A percentile compares a stretch with the other conserved stretches of the same genome.
phyloP scores from a whole-genome alignment of 2,113 vertebrate genomes.

The Labeo rohita region DNA sequence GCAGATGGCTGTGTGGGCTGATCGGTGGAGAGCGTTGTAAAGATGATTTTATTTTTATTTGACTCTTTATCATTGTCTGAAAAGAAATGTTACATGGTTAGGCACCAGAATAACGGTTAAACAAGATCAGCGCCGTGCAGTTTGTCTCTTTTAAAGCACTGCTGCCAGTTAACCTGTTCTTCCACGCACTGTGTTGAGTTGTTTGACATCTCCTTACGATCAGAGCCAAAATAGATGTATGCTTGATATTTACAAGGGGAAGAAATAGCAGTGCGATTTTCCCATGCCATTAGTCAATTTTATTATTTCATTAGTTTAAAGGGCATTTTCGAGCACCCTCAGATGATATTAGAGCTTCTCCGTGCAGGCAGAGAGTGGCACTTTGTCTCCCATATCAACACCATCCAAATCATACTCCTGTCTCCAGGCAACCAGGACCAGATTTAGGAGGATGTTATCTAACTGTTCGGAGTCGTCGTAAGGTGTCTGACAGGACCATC shows the following conservation, averaged over 20 bases:
- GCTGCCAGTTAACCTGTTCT: background rate
- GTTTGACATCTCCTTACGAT: conserved; percentile 16
- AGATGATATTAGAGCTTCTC: conserved; percentile 56
- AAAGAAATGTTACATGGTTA: background rate
- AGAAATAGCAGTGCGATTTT: conserved; percentile 26
- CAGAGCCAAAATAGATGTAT: conserved; percentile 21
- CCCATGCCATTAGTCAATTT: conserved; percentile 49
- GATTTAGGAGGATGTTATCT: conserved; percentile 53
- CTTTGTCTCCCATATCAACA: conserved; percentile 49
- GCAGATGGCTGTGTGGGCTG: conserved; percentile 37
- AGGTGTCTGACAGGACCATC: conserved; percentile 47
- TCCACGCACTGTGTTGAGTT: background rate
- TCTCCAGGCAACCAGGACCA: conserved; percentile 70
- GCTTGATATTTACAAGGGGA: conserved; percentile 42
- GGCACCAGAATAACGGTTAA: background rate
- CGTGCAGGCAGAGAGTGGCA: conserved; percentile 28
- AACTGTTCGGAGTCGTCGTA: conserved; percentile 56
- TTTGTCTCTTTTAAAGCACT: background rate
- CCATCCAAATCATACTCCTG: conserved; percentile 53
- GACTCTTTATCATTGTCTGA: conserved; percentile 26
- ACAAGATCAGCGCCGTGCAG: background rate
- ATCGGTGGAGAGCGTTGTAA: background rate
- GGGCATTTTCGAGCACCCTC: conserved; percentile 56
- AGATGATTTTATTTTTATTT: conserved; percentile 25
- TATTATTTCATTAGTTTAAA: conserved; percentile 56